A percentile compares a stretch with the other conserved stretches of the same genome.
Evolutionary conservation across 2,888 invertebrate species (phyloP).

Genomic region (Agriotes lineatus): DNA sequence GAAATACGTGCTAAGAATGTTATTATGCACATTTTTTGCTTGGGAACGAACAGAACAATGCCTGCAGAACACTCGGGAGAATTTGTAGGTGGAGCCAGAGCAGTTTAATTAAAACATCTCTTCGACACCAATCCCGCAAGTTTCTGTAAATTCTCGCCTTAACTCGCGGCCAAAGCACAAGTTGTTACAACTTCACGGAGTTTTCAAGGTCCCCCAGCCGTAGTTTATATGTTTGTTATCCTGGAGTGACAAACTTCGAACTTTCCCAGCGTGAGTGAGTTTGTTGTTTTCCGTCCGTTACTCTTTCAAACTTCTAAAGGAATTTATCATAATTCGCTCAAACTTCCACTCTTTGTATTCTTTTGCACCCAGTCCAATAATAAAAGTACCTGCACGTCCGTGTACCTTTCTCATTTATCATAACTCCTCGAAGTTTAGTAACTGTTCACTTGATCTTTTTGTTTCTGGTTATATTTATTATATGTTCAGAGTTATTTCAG

Average conservation of each 20-base stretch:
- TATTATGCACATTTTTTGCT: too few relatives aligned
- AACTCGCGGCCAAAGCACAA: not conserved
- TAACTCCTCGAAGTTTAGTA: conserved; percentile 27
- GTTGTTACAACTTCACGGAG: not conserved
- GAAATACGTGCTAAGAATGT: too few relatives aligned
- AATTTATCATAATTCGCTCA: not conserved
- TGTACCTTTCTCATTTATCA: conserved; percentile 23
- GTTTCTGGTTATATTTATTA: not conserved
- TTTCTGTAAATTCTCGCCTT: not conserved
- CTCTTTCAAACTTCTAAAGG: not conserved
- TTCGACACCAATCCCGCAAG: not conserved
- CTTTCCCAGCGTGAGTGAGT: not conserved
- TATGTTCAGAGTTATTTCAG: not conserved
- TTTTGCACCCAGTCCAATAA: not conserved
- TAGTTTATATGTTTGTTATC: conserved; percentile 25
- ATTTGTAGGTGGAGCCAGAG: too few relatives aligned
- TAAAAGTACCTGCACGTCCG: conserved; percentile 6
- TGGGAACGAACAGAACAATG: too few relatives aligned
- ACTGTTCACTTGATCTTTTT: conserved; percentile 11
- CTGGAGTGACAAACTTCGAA: conserved; percentile 1
- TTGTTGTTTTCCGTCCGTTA: conserved; percentile 6
- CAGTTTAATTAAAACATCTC: too few relatives aligned
- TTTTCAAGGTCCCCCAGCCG: conserved; percentile 4
- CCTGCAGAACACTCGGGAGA: too few relatives aligned
- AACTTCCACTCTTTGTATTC: not conserved